Base-by-base conservation (phyloP, 1,140 invertebrate genomes). In the Holcopasites calliopsidis region DNA sequence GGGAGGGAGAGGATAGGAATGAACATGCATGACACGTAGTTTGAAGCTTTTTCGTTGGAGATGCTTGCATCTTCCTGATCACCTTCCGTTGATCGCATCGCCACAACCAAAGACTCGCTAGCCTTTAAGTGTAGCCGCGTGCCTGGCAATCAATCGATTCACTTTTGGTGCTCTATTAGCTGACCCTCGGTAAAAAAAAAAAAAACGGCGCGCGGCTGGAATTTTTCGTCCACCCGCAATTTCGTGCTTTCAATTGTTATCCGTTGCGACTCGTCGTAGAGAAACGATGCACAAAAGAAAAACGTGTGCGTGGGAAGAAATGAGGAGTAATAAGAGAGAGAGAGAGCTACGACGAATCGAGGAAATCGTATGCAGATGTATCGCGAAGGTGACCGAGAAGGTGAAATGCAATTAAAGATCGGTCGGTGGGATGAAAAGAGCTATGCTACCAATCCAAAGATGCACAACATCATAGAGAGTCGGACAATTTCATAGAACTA, bases 401-500 rank as follows among this genome's bases (percentile, higher is more conserved):
- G 57, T 52, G 52, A n/a, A 64, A 44, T 73, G 62, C 31, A 61
- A 82, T 77, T 74, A 70, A 60, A 68, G 77, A 78, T 78, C 77
- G 65, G 60, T 54, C 64, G 76, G 26, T 72, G 76, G 62, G 62
- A 79, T 76, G 58, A 78, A 83, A 64, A 82, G 80, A 83, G 76
- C 66, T 82, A 79, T 79, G 78, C 69, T 83, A 83, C 73, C 73
- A 62, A 82, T 77, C 81, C 73, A 74, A 83, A 82, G 71, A 83
- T 88, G 86, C 87, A 88, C 87, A 87, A 88, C 88, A 85, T 88
- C 87, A 87, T 88, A 87, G 82, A 84, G 80, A 86, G 76, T 70
- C 78, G 83, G 84, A 89, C 85, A 86, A 89, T 88, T 89, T 90
- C 86, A 89, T 90, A 91, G 85, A 88, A 90, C 83, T 89, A 85